phyloP scores from a whole-genome alignment of 2,797 vertebrate genomes.

The Pipistrellus pipistrellus region DNA sequence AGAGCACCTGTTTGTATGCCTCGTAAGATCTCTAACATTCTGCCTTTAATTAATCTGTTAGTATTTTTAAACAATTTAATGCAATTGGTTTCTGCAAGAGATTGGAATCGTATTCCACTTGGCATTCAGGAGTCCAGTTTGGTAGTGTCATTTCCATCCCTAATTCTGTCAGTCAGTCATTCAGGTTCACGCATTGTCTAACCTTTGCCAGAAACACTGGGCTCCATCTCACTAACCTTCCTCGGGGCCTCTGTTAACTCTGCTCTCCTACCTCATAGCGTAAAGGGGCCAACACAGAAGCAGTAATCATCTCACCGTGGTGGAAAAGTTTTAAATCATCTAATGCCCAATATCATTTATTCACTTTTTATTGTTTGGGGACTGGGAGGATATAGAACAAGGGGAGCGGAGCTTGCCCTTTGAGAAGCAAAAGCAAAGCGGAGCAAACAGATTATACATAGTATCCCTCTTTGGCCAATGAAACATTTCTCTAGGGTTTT shows the following conservation, averaged over 20 bases:
- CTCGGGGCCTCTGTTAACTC: not conserved
- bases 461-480: not conserved
- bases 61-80: constrained; percentile 23
- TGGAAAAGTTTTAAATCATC: not conserved
- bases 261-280: not conserved
- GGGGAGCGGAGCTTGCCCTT: not conserved
- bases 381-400: not conserved
- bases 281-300: not conserved
- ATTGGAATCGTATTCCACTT: not conserved
- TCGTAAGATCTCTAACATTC: not conserved
- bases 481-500: not conserved
- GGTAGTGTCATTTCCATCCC: not conserved
- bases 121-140: not conserved
- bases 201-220: not conserved
- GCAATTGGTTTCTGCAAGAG: not conserved
- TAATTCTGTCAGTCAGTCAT: not conserved
- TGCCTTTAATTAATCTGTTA: not conserved
- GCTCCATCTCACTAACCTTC: not conserved
- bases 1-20: not conserved
- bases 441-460: not conserved
- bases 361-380: not conserved
- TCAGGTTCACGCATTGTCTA: not conserved
- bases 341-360: not conserved
- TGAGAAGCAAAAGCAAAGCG: not conserved
- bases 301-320: not conserved